These are phyloP conservation scores for Chamaetylas fuelleborni DNA, from an alignment of 2,113 vertebrate species.

Conservation along the genomic window DNA sequence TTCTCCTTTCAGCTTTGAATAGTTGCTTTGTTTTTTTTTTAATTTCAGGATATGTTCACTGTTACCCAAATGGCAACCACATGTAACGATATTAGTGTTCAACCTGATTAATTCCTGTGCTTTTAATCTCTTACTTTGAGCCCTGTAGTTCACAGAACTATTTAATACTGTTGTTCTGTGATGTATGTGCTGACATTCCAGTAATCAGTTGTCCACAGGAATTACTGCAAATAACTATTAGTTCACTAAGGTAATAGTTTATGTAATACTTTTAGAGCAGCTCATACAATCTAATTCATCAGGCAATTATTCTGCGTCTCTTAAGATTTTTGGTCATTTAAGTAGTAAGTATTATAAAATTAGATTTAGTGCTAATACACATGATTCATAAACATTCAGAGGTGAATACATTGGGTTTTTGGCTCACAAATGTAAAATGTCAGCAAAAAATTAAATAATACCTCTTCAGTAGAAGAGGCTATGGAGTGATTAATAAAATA, in stretches of 20 bases:
- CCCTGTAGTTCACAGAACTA: not conserved
- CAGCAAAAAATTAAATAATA: not conserved
- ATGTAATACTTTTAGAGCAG: not conserved
- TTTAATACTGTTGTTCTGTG: not conserved
- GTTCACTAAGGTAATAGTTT: conserved; percentile 18
- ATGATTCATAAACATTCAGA: conserved; percentile 12
- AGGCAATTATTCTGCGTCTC: conserved; percentile 1
- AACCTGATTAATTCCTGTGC: not conserved
- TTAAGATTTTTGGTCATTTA: conserved; percentile 47
- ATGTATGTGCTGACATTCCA: not conserved
- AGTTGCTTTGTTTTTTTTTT: not conserved
- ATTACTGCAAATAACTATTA: conserved; percentile 4
- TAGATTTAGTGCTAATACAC: not conserved
- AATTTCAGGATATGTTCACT: not conserved
- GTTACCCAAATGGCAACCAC: not conserved
- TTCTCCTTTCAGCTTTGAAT: not conserved
- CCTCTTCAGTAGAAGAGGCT: not conserved
- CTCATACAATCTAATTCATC: conserved; percentile 15
- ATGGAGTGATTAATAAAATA: conserved; percentile 5
- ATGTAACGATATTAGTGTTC: not conserved
- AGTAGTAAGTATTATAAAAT: conserved; percentile 1
- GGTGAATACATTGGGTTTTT: not conserved
- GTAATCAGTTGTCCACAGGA: conserved; percentile 6
- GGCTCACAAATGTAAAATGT: not conserved
- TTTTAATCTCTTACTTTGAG: conserved; percentile 10